Conservation (phyloP, 2,113 vertebrate genomes). For the Ammodytes dubius region DNA sequence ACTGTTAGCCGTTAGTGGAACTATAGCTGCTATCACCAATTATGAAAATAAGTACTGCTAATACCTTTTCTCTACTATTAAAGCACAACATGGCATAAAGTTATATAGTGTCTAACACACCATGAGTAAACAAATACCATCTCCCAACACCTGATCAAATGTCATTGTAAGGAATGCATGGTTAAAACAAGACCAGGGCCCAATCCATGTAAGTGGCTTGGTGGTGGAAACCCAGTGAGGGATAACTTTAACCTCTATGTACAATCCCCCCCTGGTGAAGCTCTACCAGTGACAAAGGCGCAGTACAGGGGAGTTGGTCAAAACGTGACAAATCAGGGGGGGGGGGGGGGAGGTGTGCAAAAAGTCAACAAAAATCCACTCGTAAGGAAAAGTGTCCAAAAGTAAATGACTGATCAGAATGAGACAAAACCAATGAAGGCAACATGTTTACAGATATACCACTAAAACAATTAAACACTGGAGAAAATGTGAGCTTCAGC, state of each 20-base stretch:
- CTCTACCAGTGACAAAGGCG: background rate
- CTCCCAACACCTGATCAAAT: background rate
- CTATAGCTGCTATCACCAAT: background rate
- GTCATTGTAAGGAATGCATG: background rate
- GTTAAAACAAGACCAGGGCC: background rate
- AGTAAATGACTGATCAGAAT: too few relatives aligned
- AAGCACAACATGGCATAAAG: background rate
- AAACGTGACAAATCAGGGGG: background rate
- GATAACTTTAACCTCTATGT: background rate
- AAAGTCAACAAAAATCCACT: background rate
- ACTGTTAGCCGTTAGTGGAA: constrained; percentile 13
- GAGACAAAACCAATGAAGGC: too few relatives aligned
- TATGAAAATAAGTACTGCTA: background rate
- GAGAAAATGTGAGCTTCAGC: background rate
- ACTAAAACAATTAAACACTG: too few relatives aligned
- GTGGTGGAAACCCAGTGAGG: constrained; percentile 4
- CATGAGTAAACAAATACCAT: background rate
- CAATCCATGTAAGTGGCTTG: background rate
- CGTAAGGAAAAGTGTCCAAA: too few relatives aligned
- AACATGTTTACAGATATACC: too few relatives aligned
- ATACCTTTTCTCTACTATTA: background rate
- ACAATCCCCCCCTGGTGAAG: background rate
- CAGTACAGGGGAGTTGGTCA: background rate
- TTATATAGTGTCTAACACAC: background rate
- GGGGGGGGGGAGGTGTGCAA: background rate